Evolutionary conservation across 2,888 invertebrate species (phyloP), one percentile per base, ranked within the genome.

Genomic region (Mimas tiliae): DNA sequence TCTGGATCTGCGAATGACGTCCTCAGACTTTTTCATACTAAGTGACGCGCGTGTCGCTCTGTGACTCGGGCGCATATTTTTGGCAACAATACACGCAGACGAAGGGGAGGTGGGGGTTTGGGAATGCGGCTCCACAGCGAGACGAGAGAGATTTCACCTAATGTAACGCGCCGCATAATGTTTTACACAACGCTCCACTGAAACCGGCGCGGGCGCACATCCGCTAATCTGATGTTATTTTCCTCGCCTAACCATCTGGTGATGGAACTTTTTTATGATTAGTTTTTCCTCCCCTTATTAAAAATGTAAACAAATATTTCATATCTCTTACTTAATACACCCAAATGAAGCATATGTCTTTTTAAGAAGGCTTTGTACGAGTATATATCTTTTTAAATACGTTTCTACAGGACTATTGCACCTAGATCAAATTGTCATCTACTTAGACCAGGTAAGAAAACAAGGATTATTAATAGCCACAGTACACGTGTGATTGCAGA

Each of bases 71-170:
- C 64, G 66, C 74, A 78, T 76, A 76, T 76, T 81, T 80, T 80
- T 76, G 79, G 77, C 77, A 79, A 77, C 73, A 79, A 74, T 74
- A 70, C 70, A 64, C 19, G 65, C 68, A 68, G 62, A 16, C 45
- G 48, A 11, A 34, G 51, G 21, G 51, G 34, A 12, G 51, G 51
- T 34, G 58, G 50, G 51, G 51, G 52, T 34, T 51, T 45, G 38
- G 63, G 65, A 65, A 65, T 65, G 65, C 65, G 47, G 48, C 48
- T 58, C 42, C 58, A 19, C 55, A 50, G 34, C 58, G 47, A 58
- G 33, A 47, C 66, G 68, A 67, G 73, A 77, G 67, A 67, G 76
- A 77, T 78, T 78, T 78, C 77, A 72, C 77, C 72, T 68, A 71
- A 69, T 75, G 71, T 72, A 72, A 63, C 47, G 66, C n/a, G 34